phyloP scores from a whole-genome alignment of 2,888 invertebrate genomes.

The Endotricha flammealis region DNA sequence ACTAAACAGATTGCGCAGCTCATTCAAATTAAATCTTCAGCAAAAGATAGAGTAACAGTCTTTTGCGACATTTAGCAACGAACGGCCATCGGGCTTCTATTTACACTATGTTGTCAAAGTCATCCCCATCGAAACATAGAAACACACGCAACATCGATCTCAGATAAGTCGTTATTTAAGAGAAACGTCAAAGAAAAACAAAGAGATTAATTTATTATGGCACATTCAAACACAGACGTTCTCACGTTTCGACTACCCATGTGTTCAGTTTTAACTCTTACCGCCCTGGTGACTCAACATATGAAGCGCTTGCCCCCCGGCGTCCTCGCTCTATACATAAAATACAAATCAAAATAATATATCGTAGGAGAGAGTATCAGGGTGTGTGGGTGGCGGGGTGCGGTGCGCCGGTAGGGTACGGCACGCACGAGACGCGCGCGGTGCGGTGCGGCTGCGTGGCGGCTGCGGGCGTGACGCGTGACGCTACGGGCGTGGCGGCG shows the following conservation, averaged over 20 bases:
- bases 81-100: slow-evolving; percentile 78
- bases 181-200: slow-evolving; percentile 78
- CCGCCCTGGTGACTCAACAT: slow-evolving; percentile 96
- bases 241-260: slow-evolving; percentile 76
- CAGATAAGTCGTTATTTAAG: slow-evolving; percentile 76
- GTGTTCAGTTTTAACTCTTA: slow-evolving; percentile 82
- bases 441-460: slow-evolving; percentile 29
- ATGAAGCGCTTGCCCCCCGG: slow-evolving; percentile 93
- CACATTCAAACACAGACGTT: slow-evolving; percentile 79
- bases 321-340: slow-evolving; percentile 93
- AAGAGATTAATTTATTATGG: slow-evolving; percentile 69
- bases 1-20: slow-evolving; percentile 78
- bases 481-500: slow-evolving; percentile 33
- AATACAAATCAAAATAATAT: slow-evolving; percentile 78
- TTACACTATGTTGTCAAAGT: slow-evolving; percentile 71
- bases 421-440: slow-evolving; percentile 30
- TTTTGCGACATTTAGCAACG: slow-evolving; percentile 78
- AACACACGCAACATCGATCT: slow-evolving; percentile 77
- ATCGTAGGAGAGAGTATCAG: slow-evolving; percentile 74
- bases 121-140: slow-evolving; percentile 78
- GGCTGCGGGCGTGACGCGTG: slow-evolving; percentile 37
- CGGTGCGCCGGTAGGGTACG: slow-evolving; percentile 48
- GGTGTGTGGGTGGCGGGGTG: slow-evolving; percentile 65
- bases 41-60: slow-evolving; percentile 76
- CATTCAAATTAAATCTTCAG: slow-evolving; percentile 77